Conservation (phyloP, 2,888 invertebrate species). For the Salticus scenicus region DNA sequence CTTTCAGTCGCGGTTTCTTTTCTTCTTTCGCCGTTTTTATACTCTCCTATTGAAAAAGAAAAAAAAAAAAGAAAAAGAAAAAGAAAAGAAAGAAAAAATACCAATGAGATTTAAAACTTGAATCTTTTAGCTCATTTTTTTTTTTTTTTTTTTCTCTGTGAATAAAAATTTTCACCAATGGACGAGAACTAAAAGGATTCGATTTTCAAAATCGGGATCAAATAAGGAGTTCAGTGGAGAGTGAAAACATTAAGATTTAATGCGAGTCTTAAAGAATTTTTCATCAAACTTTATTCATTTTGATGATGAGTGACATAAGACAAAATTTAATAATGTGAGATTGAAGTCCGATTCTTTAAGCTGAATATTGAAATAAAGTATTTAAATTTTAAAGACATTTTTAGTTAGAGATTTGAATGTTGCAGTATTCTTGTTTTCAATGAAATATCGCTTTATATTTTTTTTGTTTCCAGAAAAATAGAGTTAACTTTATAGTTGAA, state of each 20-base stretch:
- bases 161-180: not conserved
- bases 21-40: too few species aligned
- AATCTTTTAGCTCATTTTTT: not conserved
- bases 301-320: not conserved
- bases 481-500: too few species aligned
- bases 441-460: too few species aligned
- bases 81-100: not conserved
- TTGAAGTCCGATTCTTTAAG: too few species aligned
- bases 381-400: too few species aligned
- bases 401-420: too few species aligned
- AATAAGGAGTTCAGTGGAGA: not conserved
- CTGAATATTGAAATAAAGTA: too few species aligned
- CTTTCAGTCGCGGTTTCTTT: not conserved
- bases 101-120: conserved; percentile 5
- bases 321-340: too few species aligned
- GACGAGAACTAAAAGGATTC: not conserved
- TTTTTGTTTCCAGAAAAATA: too few species aligned
- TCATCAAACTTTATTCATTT: not conserved
- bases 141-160: too few species aligned
- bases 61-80: not conserved
- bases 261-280: not conserved
- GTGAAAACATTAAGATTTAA: not conserved
- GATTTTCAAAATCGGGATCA: not conserved
- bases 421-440: too few species aligned
- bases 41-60: not conserved